Percentiles rank a stretch among this genome's conserved stretches.
phyloP scores from a whole-genome alignment of 1,140 invertebrate species.

The Bombus haemorrhoidalis region DNA sequence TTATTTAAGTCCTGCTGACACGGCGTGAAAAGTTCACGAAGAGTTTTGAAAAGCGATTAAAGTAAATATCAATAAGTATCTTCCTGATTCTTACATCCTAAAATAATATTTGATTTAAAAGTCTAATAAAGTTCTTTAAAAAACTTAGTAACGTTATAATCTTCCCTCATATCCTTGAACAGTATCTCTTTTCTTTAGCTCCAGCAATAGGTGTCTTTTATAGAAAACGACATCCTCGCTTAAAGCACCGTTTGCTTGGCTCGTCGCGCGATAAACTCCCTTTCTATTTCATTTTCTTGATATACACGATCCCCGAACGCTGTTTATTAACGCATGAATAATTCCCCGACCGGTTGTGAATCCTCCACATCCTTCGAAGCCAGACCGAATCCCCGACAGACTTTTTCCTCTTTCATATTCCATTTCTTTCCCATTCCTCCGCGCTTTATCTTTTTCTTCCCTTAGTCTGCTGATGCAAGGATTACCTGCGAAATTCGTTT shows the following conservation, averaged over 20 bases:
- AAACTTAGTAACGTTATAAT: background rate
- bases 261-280: background rate
- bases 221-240: constrained; percentile 3
- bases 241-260: background rate
- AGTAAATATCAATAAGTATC: too few species aligned
- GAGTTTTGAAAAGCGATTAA: background rate
- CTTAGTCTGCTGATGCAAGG: constrained; percentile 24
- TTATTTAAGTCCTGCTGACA: background rate
- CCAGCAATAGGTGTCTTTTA: background rate
- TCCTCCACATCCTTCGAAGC: background rate
- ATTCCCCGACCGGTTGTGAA: constrained; percentile 21
- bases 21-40: background rate
- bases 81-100: too few species aligned
- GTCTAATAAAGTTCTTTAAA: background rate
- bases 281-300: constrained; percentile 29
- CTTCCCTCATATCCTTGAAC: background rate
- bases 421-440: constrained; percentile 7
- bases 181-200: too few species aligned
- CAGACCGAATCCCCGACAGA: constrained; percentile 25
- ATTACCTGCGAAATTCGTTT: constrained; percentile 49
- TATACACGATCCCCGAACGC: constrained; percentile 26
- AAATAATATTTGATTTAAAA: too few species aligned
- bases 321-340: constrained; percentile 53
- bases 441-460: constrained; percentile 23
- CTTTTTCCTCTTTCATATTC: constrained; percentile 37